Evolutionary conservation across 2,113 vertebrate genomes (phyloP), one percentile per base, ranked within the genome.

Genomic region (Ia io): DNA sequence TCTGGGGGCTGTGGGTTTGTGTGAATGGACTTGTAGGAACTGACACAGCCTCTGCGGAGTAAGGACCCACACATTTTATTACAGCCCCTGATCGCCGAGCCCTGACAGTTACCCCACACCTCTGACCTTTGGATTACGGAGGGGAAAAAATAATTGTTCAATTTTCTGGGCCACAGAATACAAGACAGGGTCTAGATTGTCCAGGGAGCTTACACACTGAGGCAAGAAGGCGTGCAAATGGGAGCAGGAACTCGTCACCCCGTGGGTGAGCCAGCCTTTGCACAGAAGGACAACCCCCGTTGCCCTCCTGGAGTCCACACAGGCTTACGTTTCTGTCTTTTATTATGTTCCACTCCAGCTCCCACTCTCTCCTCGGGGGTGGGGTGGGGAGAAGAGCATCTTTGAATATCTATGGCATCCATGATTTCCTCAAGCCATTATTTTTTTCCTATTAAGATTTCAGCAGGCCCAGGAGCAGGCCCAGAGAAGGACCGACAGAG

Each of bases 161-260:
- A 40, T 96, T 97, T 97, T 97, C 96, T 88, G 96, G 98, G 97
- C 95, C 97, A 96, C 74, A 85, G 91, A 88, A 96, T 80, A 97
- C 92, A 96, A 88, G 86, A 83, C 53, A 11, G 69, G 82, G 88
- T 86, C 91, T 94, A 94, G 97, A 97, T 80, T 96, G 97, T 79
- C 96, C 97, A 98, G 96, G 97, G 94, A 98, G 97, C 95, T 97
- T 96, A 97, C 91, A 97, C 95, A 97, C 93, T 28, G 96, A 97
- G 98, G 96, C 96, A 96, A 97, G 96, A 93, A 97, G 95, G 98
- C 98, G 98, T 98, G 98, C 98, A 98, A 98, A 98, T 28, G 84
- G 97, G 94, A 93, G 96, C 92, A 88, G 95, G 71, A 96, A 78
- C 71, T 97, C 94, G 94, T 96, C 94, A 89, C 96, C 97, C 82